Percentiles rank a stretch among this genome's conserved stretches.
These are phyloP conservation scores for Percina caprodes DNA, from an alignment of 2,113 vertebrate genomes.

Conservation along the genomic window DNA sequence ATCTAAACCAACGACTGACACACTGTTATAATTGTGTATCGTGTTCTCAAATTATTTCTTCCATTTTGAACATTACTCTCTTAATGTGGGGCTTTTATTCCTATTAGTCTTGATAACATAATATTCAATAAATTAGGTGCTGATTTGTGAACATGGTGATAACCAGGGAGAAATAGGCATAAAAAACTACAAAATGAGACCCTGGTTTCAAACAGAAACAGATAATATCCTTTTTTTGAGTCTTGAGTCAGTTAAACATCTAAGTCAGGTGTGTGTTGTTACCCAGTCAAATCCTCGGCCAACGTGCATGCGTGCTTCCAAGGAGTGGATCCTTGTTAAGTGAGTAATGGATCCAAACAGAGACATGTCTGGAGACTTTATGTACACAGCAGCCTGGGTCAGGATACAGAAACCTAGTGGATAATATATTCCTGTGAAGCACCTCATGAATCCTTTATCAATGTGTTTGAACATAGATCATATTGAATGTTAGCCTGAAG, in stretches of 20 bases:
- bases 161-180: background rate
- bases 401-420: constrained; percentile 45
- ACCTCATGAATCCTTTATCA: constrained; percentile 75
- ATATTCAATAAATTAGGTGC: background rate
- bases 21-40: background rate
- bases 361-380: constrained; percentile 57
- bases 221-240: background rate
- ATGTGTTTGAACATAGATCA: constrained; percentile 75
- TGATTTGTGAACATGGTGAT: background rate
- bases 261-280: constrained; percentile 34
- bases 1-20: background rate
- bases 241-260: constrained; percentile 2
- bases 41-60: background rate
- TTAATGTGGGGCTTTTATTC: background rate
- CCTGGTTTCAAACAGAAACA: background rate
- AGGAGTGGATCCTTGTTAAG: constrained; percentile 54
- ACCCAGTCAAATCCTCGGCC: constrained; percentile 18
- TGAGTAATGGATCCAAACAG: constrained; percentile 57
- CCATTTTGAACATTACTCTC: background rate
- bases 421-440: constrained; percentile 60
- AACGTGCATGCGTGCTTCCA: constrained; percentile 48
- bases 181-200: background rate
- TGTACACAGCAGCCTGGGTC: constrained; percentile 54
- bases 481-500: constrained; percentile 64
- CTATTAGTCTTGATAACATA: background rate